phyloP scores from a whole-genome alignment of 2,797 vertebrate genomes.

The Decapterus maruadsi region DNA sequence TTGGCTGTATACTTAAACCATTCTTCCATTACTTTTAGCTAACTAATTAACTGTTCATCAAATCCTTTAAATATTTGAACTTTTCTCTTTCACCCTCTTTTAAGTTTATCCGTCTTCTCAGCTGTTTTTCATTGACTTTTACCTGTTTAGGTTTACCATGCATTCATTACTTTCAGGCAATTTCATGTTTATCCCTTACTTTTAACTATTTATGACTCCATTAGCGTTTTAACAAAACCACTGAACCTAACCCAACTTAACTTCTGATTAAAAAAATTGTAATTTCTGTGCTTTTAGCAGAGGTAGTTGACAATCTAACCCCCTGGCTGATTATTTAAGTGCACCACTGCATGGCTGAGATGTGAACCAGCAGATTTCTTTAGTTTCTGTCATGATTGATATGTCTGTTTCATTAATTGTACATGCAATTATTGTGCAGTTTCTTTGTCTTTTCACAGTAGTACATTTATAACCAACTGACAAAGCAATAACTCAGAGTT shows the following conservation, averaged over 20 bases:
- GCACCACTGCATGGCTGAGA: neutral
- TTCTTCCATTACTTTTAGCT: too few relatives aligned
- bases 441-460: conserved; percentile 2
- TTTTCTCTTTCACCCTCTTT: too few relatives aligned
- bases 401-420: conserved; percentile 26
- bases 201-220: neutral
- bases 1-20: too few relatives aligned
- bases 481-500: conserved; percentile 17
- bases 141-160: neutral
- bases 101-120: too few relatives aligned
- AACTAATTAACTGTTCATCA: too few relatives aligned
- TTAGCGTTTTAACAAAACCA: too few relatives aligned
- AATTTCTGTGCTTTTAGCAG: neutral
- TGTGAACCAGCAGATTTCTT: conserved; percentile 13
- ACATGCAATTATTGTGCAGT: neutral
- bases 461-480: conserved; percentile 11
- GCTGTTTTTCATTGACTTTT: neutral
- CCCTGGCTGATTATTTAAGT: neutral
- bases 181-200: neutral
- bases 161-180: too few relatives aligned
- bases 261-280: too few relatives aligned
- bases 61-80: too few relatives aligned
- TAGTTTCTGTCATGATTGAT: conserved; percentile 29
- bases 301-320: neutral
- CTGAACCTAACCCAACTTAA: too few relatives aligned